A percentile compares a stretch with the other conserved stretches of the same genome.
Conservation (phyloP, 2,888 invertebrate species). For the Tuta absoluta region DNA sequence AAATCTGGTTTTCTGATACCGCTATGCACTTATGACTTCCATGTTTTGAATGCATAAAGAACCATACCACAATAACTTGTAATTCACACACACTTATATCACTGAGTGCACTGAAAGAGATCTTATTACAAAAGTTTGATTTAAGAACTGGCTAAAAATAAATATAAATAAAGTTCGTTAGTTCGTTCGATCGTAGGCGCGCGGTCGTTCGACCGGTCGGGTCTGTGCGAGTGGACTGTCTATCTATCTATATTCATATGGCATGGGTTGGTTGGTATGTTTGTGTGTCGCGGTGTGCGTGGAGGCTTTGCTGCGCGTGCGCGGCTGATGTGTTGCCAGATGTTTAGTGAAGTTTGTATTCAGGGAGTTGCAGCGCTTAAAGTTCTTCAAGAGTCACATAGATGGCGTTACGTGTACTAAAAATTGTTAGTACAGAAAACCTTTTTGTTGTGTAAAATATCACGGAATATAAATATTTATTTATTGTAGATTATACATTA, state of each 20-base stretch:
- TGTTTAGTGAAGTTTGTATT: neutral
- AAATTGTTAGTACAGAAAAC: neutral
- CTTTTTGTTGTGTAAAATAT: neutral
- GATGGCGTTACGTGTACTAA: neutral
- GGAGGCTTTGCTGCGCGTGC: constrained; percentile 60
- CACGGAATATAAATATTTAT: no score
- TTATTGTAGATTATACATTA: no score
- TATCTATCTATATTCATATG: constrained; percentile 7
- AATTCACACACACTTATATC: constrained; percentile 20
- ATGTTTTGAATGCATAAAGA: constrained; percentile 33
- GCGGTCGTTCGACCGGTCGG: constrained; percentile 66
- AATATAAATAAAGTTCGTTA: constrained; percentile 53
- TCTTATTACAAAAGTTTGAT: constrained; percentile 36
- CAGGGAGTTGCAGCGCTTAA: neutral
- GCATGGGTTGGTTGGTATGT: constrained; percentile 29
- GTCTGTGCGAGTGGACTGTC: constrained; percentile 12
- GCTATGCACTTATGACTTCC: constrained; percentile 57
- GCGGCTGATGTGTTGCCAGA: constrained; percentile 51
- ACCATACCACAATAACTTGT: constrained; percentile 2
- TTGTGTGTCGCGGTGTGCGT: constrained; percentile 48
- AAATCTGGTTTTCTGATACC: constrained; percentile 68
- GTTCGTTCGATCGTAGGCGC: constrained; percentile 80
- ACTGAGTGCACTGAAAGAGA: constrained; percentile 3
- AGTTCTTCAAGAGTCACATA: neutral
- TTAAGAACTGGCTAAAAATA: constrained; percentile 21